Evolutionary conservation across 1,140 invertebrate species (phyloP), one percentile per base, ranked within the genome.

Genomic region (Aradophagus sp.): DNA sequence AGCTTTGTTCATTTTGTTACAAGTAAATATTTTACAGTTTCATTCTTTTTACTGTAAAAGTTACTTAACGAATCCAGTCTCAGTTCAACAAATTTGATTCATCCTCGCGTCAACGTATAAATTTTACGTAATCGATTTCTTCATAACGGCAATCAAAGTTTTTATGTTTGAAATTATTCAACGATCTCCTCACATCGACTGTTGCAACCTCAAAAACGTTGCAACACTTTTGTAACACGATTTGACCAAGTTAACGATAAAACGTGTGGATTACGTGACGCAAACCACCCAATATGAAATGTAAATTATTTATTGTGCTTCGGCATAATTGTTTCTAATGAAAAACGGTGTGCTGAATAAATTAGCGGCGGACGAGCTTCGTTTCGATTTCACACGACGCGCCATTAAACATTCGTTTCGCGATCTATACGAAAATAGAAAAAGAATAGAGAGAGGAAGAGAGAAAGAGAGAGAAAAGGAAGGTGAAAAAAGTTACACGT

Each of bases 241-340:
- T 17, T 10, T 26, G 13, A 45, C 12, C 14, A 45, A 45, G 2
- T 31, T 11, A 17, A n/a, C 44, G 8, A n/a, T 55, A 38, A 29
- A 55, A 55, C 42, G 50, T 13, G 23, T 17, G 19, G 15, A 20
- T 56, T 44, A 36, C 36, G 31, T 56, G 36, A 56, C 36, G n/a
- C 17, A 20, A 61, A 16, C 10, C 17, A 15, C 41, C 32, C 32
- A 16, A 56, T 39, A 26, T 34, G 26, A 47, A 47, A 32, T 48
- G 36, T 41, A 41, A 48, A 48, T 61, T 48, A 48, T 48, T 48
- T 61, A 16, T 41, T 45, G 29, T 61, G 44, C 35, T 36, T 48
- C 26, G 12, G n/a, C 14, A 27, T 48, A 48, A 61, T 61, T 41
- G 42, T 61, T 61, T 48, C 35, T 61, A 61, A 61, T 48, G 56